Conservation (phyloP, 1,140 invertebrate genomes). For the Halesus radiatus region DNA sequence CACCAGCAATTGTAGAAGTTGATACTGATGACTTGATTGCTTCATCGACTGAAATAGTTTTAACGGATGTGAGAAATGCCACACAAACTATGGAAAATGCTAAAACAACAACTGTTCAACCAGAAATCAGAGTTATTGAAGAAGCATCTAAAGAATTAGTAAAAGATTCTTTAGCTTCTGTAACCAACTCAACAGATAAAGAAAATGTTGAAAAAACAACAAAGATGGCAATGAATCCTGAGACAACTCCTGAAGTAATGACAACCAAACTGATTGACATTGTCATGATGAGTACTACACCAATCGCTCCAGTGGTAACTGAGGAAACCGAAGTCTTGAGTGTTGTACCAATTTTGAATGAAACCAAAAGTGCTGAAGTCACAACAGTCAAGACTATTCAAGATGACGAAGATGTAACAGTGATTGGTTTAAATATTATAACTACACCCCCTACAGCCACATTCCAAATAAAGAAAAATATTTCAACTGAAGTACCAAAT, state of each 20-base stretch:
- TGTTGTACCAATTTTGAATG: conserved; percentile 3
- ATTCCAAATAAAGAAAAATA: conserved; percentile 6
- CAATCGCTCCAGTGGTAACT: not conserved
- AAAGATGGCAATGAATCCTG: not conserved
- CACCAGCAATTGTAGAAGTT: conserved; percentile 55
- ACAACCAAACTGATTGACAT: conserved; percentile 40
- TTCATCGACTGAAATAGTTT: conserved; percentile 50
- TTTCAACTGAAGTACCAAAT: conserved; percentile 15
- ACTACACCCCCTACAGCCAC: conserved; percentile 23
- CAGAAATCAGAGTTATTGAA: not conserved
- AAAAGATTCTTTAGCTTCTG: not conserved
- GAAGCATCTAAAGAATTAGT: not conserved
- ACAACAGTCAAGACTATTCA: conserved; percentile 1
- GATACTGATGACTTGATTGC: conserved; percentile 52
- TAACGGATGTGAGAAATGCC: not conserved
- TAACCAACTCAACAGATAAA: conserved; percentile 5
- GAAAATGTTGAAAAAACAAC: not conserved
- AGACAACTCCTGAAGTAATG: conserved; percentile 5
- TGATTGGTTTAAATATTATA: not conserved
- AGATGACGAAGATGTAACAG: not conserved
- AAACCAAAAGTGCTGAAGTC: conserved; percentile 1
- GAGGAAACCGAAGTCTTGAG: not conserved
- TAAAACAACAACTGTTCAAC: not conserved
- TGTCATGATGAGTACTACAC: conserved; percentile 39
- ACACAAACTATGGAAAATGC: not conserved